Percentiles rank a stretch among this genome's conserved stretches.
These are phyloP conservation scores for Trigoniulus corallinus DNA, from an alignment of 1,140 invertebrate genomes.

Conservation along the genomic window DNA sequence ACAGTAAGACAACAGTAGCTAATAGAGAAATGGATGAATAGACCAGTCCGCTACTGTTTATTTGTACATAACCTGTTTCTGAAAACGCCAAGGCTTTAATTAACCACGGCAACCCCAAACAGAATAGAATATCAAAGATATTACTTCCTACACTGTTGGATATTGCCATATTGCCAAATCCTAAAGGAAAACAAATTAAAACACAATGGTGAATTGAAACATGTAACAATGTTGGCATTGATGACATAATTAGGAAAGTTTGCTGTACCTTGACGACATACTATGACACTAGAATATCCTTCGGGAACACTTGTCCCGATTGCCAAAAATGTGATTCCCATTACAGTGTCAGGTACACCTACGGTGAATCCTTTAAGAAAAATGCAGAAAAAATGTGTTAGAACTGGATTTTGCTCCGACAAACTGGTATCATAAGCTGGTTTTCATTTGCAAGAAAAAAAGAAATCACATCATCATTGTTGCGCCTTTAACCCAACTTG, in stretches of 20 bases:
- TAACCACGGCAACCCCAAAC: slow-evolving; percentile 34
- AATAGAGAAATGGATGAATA: slow-evolving; percentile 25
- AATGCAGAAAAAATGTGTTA: slow-evolving; percentile 6
- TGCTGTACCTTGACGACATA: slow-evolving; percentile 51
- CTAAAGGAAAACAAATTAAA: slow-evolving; percentile 16
- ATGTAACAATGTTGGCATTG: background rate
- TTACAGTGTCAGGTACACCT: slow-evolving; percentile 62
- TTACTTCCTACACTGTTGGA: slow-evolving; percentile 33
- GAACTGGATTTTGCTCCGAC: background rate
- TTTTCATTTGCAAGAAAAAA: too few species aligned
- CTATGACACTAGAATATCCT: slow-evolving; percentile 64
- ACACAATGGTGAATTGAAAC: slow-evolving; percentile 9
- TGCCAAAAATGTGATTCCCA: slow-evolving; percentile 70
- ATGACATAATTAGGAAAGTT: background rate
- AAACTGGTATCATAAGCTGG: background rate
- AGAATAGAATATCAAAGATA: slow-evolving; percentile 34
- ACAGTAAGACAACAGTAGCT: slow-evolving; percentile 17
- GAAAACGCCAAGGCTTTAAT: slow-evolving; percentile 24
- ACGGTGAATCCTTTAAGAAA: slow-evolving; percentile 45
- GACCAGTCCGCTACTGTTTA: slow-evolving; percentile 34
- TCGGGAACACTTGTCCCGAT: slow-evolving; percentile 77
- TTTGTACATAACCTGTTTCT: slow-evolving; percentile 21
- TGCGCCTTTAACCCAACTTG: too few species aligned
- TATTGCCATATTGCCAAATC: slow-evolving; percentile 33
- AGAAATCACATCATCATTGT: too few species aligned